Percentiles rank a stretch among this genome's conserved stretches.
Evolutionary conservation across 2,113 vertebrate genomes (phyloP).

Genomic region (Scopus umbretta): DNA sequence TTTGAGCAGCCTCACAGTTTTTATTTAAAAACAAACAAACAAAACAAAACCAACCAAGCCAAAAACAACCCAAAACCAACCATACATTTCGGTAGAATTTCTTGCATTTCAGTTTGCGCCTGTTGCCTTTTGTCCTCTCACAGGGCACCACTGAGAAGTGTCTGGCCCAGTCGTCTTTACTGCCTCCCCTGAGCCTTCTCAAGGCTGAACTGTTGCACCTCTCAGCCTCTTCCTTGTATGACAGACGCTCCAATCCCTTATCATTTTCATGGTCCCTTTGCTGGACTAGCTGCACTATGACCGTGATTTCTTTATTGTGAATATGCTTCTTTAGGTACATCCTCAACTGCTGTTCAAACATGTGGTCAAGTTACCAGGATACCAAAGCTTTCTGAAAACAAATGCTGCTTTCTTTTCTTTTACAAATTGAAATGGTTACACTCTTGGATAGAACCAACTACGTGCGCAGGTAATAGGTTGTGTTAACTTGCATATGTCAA

Average conservation of each 20-base stretch:
- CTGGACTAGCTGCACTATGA: background rate
- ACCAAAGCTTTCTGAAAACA: background rate
- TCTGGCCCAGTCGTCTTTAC: background rate
- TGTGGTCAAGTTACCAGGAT: background rate
- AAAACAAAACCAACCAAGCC: too few species aligned
- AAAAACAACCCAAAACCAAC: too few species aligned
- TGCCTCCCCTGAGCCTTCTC: background rate
- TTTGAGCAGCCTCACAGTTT: background rate
- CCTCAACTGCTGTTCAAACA: background rate
- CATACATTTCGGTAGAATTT: background rate
- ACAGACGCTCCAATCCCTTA: background rate
- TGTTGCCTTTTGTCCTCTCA: background rate
- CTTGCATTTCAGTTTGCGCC: background rate
- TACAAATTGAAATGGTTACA: background rate
- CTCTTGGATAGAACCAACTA: background rate
- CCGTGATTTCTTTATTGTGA: background rate
- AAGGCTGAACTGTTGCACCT: background rate
- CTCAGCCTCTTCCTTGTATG: background rate
- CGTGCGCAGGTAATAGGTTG: background rate
- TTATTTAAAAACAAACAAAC: background rate
- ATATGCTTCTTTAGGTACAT: background rate
- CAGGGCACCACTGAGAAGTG: background rate
- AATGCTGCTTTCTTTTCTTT: background rate
- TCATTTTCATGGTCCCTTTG: background rate
- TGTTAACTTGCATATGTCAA: background rate